Evolutionary conservation across 53 echinoderm and acorn worm genomes (phyloP), one percentile per base, ranked within the genome.

Genomic region (Echinarachnius parma): DNA sequence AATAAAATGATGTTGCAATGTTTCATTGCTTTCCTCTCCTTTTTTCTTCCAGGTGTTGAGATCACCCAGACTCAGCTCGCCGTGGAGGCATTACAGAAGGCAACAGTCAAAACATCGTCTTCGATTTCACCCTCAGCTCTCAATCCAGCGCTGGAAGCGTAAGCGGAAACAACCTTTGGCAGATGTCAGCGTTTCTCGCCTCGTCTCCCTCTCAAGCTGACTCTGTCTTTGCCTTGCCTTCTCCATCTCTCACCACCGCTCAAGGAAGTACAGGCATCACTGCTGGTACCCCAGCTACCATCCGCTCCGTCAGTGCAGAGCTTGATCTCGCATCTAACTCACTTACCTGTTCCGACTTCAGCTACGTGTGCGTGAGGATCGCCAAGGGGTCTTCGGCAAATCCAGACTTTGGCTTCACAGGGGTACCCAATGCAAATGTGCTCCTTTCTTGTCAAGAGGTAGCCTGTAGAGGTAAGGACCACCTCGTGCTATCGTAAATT

Each of bases 291-390:
- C 24, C 64, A 32, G 28, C 76, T 10, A 31, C 63, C 26, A 59
- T 83, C 21, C 49, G 46, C 11, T 56, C 52, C 25, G 23, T 94
- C 9, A 32, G 50, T 36, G 63, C 81, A 1, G 34, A 53, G 15
- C 47, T 81, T 11, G 68, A 77, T 48, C 71, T 94, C 60, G 66
- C 45, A 7, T 35, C 1, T 56, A 70, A 62, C n/a, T n/a, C n/a
- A 9, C 56, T 66, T 10, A 48, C 53, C 47, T 94, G 94, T 28
- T 20, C 65, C 14, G 63, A 87, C 37, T 55, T 78, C 42, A 80
- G 75, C 25, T 80, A 86, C 20, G 31, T 90, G 21, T 94, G 94
- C 49, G 87, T 83, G 4, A 57, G 75, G 45, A 47, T 94, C 2
- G 52, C 28, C 46, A 83, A 83, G 60, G 66, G 70, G 8, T 46